Evolutionary conservation across 2,797 vertebrate species (phyloP).

Genomic region (Gallirallus australis): DNA sequence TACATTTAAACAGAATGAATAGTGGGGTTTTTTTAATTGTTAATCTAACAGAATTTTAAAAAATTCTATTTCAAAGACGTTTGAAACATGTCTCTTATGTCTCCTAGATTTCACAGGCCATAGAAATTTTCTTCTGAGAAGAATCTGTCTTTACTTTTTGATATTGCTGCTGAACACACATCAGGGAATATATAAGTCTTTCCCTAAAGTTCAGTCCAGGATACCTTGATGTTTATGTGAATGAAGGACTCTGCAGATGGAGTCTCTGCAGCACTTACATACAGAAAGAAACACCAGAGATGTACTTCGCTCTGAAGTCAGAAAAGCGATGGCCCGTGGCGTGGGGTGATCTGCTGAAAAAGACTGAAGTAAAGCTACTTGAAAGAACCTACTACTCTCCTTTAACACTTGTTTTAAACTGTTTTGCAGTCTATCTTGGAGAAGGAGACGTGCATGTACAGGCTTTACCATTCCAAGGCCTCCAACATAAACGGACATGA

Average conservation of each 20-base stretch:
- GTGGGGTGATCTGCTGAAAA: constrained; percentile 32
- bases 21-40: neutral
- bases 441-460: constrained; percentile 84
- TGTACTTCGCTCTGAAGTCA: constrained; percentile 44
- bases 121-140: constrained; percentile 99
- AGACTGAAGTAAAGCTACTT: constrained; percentile 54
- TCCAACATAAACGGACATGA: constrained; percentile 64
- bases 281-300: constrained; percentile 31
- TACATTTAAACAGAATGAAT: neutral
- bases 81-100: neutral
- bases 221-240: constrained; percentile 60
- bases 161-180: constrained; percentile 81
- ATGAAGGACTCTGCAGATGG: constrained; percentile 60
- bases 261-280: constrained; percentile 39
- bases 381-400: constrained; percentile 73
- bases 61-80: neutral
- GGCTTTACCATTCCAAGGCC: constrained; percentile 83
- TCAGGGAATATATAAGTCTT: constrained; percentile 72
- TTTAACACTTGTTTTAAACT: constrained; percentile 73
- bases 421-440: constrained; percentile 74
- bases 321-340: constrained; percentile 40
- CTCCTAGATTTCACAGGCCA: constrained; percentile 94
- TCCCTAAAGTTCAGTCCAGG: constrained; percentile 74
- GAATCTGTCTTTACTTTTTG: constrained; percentile 89
- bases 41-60: neutral